Base-by-base conservation (phyloP, 2,888 invertebrate species). In the Aporophyla lueneburgensis region DNA sequence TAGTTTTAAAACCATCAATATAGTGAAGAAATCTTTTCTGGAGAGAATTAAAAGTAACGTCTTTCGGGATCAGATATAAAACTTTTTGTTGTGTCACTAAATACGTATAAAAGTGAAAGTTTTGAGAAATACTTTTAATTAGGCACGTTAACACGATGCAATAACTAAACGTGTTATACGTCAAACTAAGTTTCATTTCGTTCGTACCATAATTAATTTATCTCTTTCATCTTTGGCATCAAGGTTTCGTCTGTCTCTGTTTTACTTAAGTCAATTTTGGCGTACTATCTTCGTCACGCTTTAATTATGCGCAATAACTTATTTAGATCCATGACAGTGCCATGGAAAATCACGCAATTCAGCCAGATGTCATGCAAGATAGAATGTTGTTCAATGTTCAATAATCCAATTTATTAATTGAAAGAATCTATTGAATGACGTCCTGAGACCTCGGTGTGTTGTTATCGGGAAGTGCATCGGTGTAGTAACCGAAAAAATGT, bases 401-500 rank as follows among this genome's bases (percentile, higher is more conserved):
- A 14, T 72, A 77, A 21, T 71, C 71, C 83, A 79, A 76, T 82
- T 65, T 73, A 67, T 1, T 65, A 72, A 69, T 71, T 69, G 71
- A 71, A 78, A 78, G 46, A 81, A 75, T 67, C 54, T 56, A 80
- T 80, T 78, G 74, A 65, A 80, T 86, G 76, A 84, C 86, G 78
- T 78, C 27, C 61, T 83, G 68, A 85, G 74, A 78, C 86, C 80
- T 89, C 88, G 84, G 76, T 72, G 76, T 71, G 74, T 86, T 85
- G 70, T 78, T 84, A 83, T 83, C 71, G 62, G 78, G 81, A 77
- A 86, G 63, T 73, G 69, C 68, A 81, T 78, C 46, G n/a, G 78
- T 75, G 56, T 83, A 74, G 76, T 49, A 63, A 62, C 59, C 69
- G 72, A 69, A 76, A 93, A 89, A 91, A 96, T 96, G 96, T 95